Conservation (phyloP, 2,113 vertebrate species). For the Muntiacus muntjak region DNA sequence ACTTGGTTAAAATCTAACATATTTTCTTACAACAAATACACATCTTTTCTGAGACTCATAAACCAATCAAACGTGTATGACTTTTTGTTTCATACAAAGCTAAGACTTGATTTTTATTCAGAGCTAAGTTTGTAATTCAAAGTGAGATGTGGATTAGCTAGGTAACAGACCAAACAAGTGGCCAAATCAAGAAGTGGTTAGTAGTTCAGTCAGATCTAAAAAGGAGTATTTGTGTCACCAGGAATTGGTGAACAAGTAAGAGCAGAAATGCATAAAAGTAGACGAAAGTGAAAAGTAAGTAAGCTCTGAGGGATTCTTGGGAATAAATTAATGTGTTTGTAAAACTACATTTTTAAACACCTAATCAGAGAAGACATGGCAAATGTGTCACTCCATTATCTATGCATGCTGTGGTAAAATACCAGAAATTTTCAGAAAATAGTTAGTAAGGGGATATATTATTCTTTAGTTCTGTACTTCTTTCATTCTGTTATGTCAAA, state of each 20-base stretch:
- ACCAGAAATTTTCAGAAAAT: background rate
- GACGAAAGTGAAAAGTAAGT: background rate
- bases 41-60: background rate
- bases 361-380: background rate
- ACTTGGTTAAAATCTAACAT: background rate
- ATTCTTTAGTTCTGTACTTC: background rate
- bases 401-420: background rate
- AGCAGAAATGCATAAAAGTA: background rate
- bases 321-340: background rate
- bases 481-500: background rate
- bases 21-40: background rate
- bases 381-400: background rate
- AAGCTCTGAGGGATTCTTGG: background rate
- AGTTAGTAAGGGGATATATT: background rate
- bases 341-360: background rate
- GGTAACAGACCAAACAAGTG: background rate
- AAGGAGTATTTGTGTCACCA: background rate
- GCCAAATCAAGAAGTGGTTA: background rate
- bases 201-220: background rate
- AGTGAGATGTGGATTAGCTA: background rate
- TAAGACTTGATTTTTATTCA: background rate
- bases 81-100: background rate
- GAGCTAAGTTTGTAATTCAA: background rate
- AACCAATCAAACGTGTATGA: background rate
- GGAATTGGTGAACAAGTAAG: background rate